These are phyloP conservation scores for Philereme vetulata DNA, from an alignment of 2,888 invertebrate species.

Conservation along the genomic window DNA sequence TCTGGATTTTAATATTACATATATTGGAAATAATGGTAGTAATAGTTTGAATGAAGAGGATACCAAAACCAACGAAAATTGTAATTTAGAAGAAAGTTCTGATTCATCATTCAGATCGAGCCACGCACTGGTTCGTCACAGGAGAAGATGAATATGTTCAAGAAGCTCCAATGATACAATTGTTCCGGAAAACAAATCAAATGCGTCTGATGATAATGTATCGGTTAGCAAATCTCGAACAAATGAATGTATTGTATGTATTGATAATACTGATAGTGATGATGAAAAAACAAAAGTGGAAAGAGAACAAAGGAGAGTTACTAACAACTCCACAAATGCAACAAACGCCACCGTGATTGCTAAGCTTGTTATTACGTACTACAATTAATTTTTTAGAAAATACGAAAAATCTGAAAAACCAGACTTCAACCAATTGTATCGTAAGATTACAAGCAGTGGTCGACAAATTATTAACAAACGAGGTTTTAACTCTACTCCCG, in stretches of 20 bases:
- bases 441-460: conserved; percentile 71
- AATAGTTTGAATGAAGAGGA: conserved; percentile 43
- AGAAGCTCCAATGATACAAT: conserved; percentile 53
- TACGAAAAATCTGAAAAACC: conserved; percentile 17
- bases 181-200: conserved; percentile 42
- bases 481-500: conserved; percentile 59
- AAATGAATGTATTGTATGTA: conserved; percentile 54
- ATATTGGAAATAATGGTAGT: conserved; percentile 40
- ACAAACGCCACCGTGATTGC: conserved; percentile 6
- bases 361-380: conserved; percentile 10
- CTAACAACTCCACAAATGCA: background rate
- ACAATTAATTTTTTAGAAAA: conserved; percentile 12
- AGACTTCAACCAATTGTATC: conserved; percentile 53
- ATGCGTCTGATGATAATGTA: conserved; percentile 18
- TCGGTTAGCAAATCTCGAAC: conserved; percentile 8
- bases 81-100: conserved; percentile 14
- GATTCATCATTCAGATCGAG: conserved; percentile 17
- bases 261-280: conserved; percentile 62
- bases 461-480: conserved; percentile 63
- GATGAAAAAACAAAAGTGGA: conserved; percentile 37
- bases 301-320: conserved; percentile 16
- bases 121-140: conserved; percentile 33
- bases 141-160: conserved; percentile 51
- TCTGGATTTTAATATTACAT: conserved; percentile 52
- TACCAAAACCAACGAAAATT: background rate